Evolutionary conservation across 2,797 vertebrate genomes (phyloP).

Genomic region (Hyperoplus lanceolatus): DNA sequence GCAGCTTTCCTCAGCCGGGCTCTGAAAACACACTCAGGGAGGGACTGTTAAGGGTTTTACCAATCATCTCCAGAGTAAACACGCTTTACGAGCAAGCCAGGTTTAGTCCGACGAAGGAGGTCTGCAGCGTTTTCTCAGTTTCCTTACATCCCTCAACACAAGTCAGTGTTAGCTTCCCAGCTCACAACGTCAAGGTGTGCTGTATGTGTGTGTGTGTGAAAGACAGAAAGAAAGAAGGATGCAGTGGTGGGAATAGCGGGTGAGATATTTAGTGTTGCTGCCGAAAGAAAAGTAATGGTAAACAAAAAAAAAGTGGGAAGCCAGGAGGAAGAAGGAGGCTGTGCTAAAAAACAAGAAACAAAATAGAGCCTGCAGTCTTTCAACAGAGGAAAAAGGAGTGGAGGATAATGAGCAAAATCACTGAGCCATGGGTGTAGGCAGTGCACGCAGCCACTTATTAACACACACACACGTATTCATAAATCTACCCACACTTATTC

Average conservation of each 20-base stretch:
- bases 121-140: slow-evolving; percentile 32
- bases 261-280: slow-evolving; percentile 24
- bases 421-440: slow-evolving; percentile 63
- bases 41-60: slow-evolving; percentile 70
- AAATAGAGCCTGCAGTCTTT: slow-evolving; percentile 59
- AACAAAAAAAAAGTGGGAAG: slow-evolving; percentile 9
- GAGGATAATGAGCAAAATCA: slow-evolving; percentile 76
- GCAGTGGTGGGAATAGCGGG: slow-evolving; percentile 13
- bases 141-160: slow-evolving; percentile 30
- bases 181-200: slow-evolving; percentile 22
- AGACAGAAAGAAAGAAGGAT: slow-evolving; percentile 6
- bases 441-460: slow-evolving; percentile 53
- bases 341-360: slow-evolving; percentile 42
- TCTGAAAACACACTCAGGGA: slow-evolving; percentile 51
- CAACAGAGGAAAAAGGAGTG: slow-evolving; percentile 39
- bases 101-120: slow-evolving; percentile 64
- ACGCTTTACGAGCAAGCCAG: slow-evolving; percentile 62
- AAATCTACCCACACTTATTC: slow-evolving; percentile 49
- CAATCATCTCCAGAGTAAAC: slow-evolving; percentile 74
- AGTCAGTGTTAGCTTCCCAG: slow-evolving; percentile 35
- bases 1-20: slow-evolving; percentile 29
- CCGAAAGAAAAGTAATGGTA: slow-evolving; percentile 24
- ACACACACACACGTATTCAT: slow-evolving; percentile 59
- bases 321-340: slow-evolving; percentile 28
- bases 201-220: slow-evolving; percentile 19